Evolutionary conservation across 2,113 vertebrate genomes (phyloP).

Genomic region (Barnardius zonarius): DNA sequence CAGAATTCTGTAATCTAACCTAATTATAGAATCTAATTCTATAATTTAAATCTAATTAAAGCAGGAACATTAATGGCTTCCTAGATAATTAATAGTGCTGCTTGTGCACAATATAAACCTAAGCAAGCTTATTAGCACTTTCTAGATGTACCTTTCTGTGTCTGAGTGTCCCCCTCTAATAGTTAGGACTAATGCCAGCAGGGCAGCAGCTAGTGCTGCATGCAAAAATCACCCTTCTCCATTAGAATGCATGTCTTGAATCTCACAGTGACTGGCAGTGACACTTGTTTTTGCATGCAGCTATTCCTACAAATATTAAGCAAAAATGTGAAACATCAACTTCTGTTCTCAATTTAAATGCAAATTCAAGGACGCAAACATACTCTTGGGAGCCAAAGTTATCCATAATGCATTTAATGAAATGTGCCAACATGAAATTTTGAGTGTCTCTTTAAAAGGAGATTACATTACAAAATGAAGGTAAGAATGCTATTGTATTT

Average conservation of each 20-base stretch:
- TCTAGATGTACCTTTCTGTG: neutral
- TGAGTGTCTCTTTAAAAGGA: neutral
- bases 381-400: neutral
- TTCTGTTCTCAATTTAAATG: neutral
- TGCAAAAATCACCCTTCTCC: neutral
- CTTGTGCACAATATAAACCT: neutral
- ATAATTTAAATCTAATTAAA: neutral
- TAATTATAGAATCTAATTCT: neutral
- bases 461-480: neutral
- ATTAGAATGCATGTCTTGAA: neutral
- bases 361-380: neutral
- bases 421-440: neutral
- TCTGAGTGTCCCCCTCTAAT: neutral
- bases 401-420: neutral
- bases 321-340: neutral
- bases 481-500: neutral
- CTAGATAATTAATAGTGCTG: neutral
- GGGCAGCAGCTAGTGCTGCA: neutral
- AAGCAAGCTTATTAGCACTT: neutral
- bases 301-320: neutral
- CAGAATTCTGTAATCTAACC: neutral
- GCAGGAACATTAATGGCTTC: neutral
- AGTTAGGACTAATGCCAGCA: neutral
- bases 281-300: neutral
- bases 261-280: neutral